Percentiles rank a stretch among this genome's conserved stretches.
These are phyloP conservation scores for Herminia tarsipennalis DNA, from an alignment of 2,888 invertebrate genomes.

Conservation along the genomic window DNA sequence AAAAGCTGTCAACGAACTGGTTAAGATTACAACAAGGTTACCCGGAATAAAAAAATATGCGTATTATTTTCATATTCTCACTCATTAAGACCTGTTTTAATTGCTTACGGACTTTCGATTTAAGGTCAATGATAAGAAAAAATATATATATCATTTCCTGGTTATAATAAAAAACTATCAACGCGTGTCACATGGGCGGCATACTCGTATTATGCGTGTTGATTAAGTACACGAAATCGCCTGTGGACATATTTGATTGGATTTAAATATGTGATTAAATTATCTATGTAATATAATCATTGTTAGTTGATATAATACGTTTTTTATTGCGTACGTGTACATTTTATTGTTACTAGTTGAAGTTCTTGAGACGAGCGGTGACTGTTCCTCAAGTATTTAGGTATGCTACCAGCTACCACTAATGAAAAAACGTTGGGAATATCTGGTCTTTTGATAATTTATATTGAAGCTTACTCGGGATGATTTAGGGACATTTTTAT, in stretches of 20 bases:
- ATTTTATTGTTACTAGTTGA: background rate
- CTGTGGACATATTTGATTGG: slow-evolving; percentile 22
- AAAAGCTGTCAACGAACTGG: slow-evolving; percentile 11
- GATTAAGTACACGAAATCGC: slow-evolving; percentile 20
- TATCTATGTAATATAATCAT: slow-evolving; percentile 15
- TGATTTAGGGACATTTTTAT: no score
- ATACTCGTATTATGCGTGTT: slow-evolving; percentile 7
- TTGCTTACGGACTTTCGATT: slow-evolving; percentile 46
- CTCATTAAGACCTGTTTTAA: slow-evolving; percentile 42
- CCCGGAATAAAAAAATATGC: slow-evolving; percentile 35
- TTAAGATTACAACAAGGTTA: no score
- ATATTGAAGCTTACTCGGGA: no score
- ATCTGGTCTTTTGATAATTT: no score
- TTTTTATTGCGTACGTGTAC: background rate
- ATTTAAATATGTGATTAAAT: slow-evolving; percentile 23
- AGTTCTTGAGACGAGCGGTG: no score
- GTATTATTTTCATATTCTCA: slow-evolving; percentile 30
- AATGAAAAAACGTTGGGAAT: no score
- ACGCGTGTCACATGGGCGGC: slow-evolving; percentile 23
- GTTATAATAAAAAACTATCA: slow-evolving; percentile 32
- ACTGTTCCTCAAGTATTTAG: no score
- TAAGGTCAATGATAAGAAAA: slow-evolving; percentile 40
- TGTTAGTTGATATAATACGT: slow-evolving; percentile 1
- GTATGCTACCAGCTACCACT: no score
- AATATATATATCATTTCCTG: slow-evolving; percentile 38